These are phyloP conservation scores for Ceuthmochares aereus DNA, from an alignment of 2,113 vertebrate genomes.

Conservation along the genomic window DNA sequence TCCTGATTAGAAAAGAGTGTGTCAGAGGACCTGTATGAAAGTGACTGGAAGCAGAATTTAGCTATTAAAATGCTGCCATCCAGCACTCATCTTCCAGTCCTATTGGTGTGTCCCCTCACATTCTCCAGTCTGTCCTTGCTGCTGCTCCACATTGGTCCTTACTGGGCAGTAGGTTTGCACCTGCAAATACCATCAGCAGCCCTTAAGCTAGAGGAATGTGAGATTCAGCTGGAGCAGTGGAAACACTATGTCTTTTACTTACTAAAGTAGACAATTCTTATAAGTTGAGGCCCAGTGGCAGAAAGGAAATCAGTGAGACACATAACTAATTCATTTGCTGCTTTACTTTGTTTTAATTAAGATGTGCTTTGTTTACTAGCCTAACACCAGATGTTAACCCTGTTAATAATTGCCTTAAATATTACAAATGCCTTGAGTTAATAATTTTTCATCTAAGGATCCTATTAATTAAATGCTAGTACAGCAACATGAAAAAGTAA, in stretches of 20 bases:
- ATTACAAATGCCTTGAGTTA: background rate
- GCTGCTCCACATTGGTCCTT: background rate
- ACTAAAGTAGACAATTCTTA: background rate
- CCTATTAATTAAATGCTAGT: background rate
- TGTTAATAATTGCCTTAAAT: background rate
- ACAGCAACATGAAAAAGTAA: background rate
- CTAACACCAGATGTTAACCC: background rate
- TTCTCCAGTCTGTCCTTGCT: background rate
- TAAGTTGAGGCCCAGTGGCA: background rate
- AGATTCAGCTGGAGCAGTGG: background rate
- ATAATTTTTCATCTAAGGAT: background rate
- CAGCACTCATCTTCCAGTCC: background rate
- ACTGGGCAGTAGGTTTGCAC: background rate
- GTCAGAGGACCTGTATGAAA: background rate
- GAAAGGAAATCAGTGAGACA: rapidly evolving
- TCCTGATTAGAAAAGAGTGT: background rate
- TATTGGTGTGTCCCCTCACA: rapidly evolving
- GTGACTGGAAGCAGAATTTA: background rate
- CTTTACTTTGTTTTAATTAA: background rate
- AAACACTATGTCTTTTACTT: background rate
- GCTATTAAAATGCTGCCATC: background rate
- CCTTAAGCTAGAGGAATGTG: background rate
- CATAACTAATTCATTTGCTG: background rate
- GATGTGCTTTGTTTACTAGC: background rate
- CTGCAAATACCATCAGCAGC: background rate